Conservation (phyloP, 1,140 invertebrate species). For the Drosophila lowei region DNA sequence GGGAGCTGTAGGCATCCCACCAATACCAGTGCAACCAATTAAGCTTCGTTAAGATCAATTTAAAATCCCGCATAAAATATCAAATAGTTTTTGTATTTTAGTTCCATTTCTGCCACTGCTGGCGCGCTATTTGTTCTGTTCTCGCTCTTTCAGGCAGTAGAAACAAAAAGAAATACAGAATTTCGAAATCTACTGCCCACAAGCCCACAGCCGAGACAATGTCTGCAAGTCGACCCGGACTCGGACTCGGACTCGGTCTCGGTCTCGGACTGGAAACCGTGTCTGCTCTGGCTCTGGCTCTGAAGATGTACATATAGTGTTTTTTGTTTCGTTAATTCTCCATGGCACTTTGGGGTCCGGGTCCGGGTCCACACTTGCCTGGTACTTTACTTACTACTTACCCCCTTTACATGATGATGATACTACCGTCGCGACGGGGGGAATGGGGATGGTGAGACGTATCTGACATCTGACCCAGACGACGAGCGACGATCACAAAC, state of each 20-base stretch:
- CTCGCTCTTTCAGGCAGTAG: slow-evolving; percentile 42
- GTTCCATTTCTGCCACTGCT: slow-evolving; percentile 60
- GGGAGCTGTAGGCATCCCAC: slow-evolving; percentile 49
- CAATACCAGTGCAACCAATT: slow-evolving; percentile 75
- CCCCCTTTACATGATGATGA: slow-evolving; percentile 48
- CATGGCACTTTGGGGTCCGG: slow-evolving; percentile 62
- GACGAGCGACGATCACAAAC: slow-evolving; percentile 38
- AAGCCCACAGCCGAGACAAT: slow-evolving; percentile 35
- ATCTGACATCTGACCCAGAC: slow-evolving; percentile 66
- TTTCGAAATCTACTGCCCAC: slow-evolving; percentile 67
- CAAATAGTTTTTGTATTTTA: slow-evolving; percentile 82
- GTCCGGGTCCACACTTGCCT: slow-evolving; percentile 38
- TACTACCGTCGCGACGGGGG: slow-evolving; percentile 31
- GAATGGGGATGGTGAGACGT: slow-evolving; percentile 59
- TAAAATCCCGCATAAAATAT: slow-evolving; percentile 83
- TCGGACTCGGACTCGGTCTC: slow-evolving; percentile 4
- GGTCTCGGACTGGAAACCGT: not conserved
- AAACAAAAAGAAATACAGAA: slow-evolving; percentile 17
- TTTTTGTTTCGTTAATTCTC: slow-evolving; percentile 65
- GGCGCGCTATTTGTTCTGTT: slow-evolving; percentile 58
- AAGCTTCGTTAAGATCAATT: slow-evolving; percentile 84
- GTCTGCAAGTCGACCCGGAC: slow-evolving; percentile 54
- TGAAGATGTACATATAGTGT: slow-evolving; percentile 74
- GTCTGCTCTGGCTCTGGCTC: slow-evolving; percentile 1
- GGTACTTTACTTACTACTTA: slow-evolving; percentile 36